A percentile compares a stretch with the other conserved stretches of the same genome.
phyloP scores from a whole-genome alignment of 2,797 vertebrate genomes.

The Oryzias dopingdopingensis region DNA sequence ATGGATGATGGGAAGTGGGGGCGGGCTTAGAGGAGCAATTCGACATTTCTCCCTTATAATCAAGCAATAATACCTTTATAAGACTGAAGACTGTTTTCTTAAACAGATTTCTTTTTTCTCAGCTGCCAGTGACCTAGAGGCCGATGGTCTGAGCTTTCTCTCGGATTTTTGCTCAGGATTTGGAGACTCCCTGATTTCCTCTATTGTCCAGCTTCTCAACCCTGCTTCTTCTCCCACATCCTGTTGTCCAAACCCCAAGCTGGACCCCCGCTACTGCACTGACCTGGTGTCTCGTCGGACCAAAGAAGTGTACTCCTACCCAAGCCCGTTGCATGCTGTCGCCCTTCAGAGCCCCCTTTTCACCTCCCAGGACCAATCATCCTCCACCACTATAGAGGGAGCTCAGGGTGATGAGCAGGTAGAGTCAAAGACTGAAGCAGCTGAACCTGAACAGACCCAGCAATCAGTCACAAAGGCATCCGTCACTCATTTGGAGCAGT shows the following conservation, averaged over 20 bases:
- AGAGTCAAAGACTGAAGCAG: slow-evolving; percentile 44
- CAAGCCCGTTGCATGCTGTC: slow-evolving; percentile 84
- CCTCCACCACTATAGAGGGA: slow-evolving; percentile 57
- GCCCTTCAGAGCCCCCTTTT: slow-evolving; percentile 86
- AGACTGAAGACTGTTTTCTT: background rate
- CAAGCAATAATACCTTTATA: background rate
- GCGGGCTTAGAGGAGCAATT: too few relatives aligned
- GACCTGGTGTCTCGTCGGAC: slow-evolving; percentile 82
- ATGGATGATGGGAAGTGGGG: too few relatives aligned
- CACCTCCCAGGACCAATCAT: slow-evolving; percentile 65
- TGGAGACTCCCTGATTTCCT: slow-evolving; percentile 58
- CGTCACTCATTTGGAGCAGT: slow-evolving; percentile 79
- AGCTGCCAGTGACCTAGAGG: slow-evolving; percentile 73
- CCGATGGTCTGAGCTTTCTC: slow-evolving; percentile 70
- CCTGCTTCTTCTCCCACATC: slow-evolving; percentile 28
- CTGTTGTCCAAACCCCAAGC: slow-evolving; percentile 54
- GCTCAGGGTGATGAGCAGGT: slow-evolving; percentile 51
- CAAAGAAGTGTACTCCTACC: slow-evolving; percentile 83
- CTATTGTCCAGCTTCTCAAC: slow-evolving; percentile 58
- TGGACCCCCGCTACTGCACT: slow-evolving; percentile 78
- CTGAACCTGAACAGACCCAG: slow-evolving; percentile 54
- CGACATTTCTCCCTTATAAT: too few relatives aligned
- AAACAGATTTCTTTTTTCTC: slow-evolving; percentile 6
- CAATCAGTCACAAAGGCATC: slow-evolving; percentile 44
- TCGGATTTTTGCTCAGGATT: slow-evolving; percentile 74